Evolutionary conservation across 2,888 invertebrate species (phyloP), one percentile per base, ranked within the genome.

Genomic region (Griposia aprilina): DNA sequence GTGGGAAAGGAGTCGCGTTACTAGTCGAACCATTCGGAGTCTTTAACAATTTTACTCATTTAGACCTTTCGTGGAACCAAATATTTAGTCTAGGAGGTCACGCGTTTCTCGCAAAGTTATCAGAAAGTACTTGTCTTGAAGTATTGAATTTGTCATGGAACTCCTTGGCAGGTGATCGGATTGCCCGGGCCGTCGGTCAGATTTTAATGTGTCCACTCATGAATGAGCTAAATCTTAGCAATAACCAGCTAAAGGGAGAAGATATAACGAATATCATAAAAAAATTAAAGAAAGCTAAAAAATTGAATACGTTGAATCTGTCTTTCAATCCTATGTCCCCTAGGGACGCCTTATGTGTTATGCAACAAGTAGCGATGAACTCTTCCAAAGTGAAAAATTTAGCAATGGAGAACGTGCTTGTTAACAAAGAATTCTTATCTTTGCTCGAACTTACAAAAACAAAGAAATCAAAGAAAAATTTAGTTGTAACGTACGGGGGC

Each of bases 1-100:
- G 87, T 10, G 92, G 91, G 1, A 91, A 91, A 83, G 93, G 93
- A 3, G 89, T 91, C 0, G 83, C 57, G 45, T 70, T 81, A 5
- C 83, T 96, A 50, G 86, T 88, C 15, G 91, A 93, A 86, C 92
- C 93, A 6, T 90, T 95, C 4, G 93, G 94, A 84, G 90, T 89
- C 6, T 86, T 92, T 72, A 94, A 93, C 81, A 92, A 91, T 72
- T 91, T 95, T 30, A 90, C 90, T 3, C 83, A 89, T 68, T 84
- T 95, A 48, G 92, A 96, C 83, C 85, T 96, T 8, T 95, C 96
- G 0, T 95, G 94, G 94, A 96, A 96, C 77, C 92, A 90, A 69
- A 82, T 95, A 0, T 91, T 81, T 76, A 84, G 88, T 50, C 78
- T 77, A n/a, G 92, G 93, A 23, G 88, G 91, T 1, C 87, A 79